Evolutionary conservation across 2,888 invertebrate genomes (phyloP), one percentile per base, ranked within the genome.

Genomic region (Sisyra terminalis): DNA sequence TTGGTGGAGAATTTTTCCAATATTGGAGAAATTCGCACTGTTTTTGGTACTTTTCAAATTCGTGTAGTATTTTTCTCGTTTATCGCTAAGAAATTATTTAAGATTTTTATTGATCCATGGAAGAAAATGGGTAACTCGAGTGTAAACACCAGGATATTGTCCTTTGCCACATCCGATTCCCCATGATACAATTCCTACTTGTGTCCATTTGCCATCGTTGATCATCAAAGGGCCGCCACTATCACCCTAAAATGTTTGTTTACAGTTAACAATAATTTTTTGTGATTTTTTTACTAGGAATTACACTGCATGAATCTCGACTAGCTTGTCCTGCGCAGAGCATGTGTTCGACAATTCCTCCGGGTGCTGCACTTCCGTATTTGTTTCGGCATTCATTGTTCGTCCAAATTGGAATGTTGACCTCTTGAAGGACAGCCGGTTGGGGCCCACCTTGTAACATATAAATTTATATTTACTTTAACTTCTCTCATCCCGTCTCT

Each of bases 161-260:
- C 87, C 87, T 64, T 88, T 87, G 44, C 88, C 88, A 57, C 89
- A 89, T 30, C 87, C 88, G 51, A 89, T 88, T 47, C 89, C 89
- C 87, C 88, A 89, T 10, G 87, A 87, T 14, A 89, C 89, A 39
- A 89, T 76, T 42, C 89, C 89, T 13, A 85, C 80, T 64, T 88
- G 88, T 0, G 74, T 78, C 80, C 86, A 87, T 46, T 73, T 73
- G 29, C 72, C 75, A 44, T 78, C 76, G 54, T 76, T 78, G 9
- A 87, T 73, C 78, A 88, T 82, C 52, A 89, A 60, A 0, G 89
- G 89, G 4, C 89, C 89, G 37, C 89, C 89, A 50, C 87, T 87
- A 59, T 89, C 88, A 37, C 88, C 88, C 88, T 88, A 60, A 34
- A 58, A n/a, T n/a, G n/a, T n/a, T n/a, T n/a, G n/a, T 58, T n/a